Evolutionary conservation across 1,140 invertebrate species (phyloP).

Genomic region (Formica exsecta): DNA sequence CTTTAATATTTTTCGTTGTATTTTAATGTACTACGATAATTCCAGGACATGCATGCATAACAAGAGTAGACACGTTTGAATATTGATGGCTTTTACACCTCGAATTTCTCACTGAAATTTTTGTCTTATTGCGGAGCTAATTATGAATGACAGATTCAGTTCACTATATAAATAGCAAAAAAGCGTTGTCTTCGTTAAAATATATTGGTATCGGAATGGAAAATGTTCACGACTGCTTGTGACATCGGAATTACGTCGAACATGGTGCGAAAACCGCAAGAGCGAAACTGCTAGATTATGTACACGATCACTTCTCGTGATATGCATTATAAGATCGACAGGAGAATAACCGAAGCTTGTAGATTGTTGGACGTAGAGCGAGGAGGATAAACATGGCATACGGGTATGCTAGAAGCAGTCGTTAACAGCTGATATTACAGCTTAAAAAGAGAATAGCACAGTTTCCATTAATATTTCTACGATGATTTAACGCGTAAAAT

Average conservation of each 20-base stretch:
- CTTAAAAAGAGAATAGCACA: not conserved
- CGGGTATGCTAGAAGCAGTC: not conserved
- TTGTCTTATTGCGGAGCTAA: not conserved
- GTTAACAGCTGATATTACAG: not conserved
- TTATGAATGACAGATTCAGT: not conserved
- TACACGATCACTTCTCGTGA: slow-evolving; percentile 22
- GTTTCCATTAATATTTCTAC: not conserved
- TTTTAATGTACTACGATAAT: not conserved
- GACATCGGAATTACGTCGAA: slow-evolving; percentile 41
- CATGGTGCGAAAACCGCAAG: slow-evolving; percentile 22
- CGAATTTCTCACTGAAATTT: not conserved
- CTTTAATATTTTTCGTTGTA: not conserved
- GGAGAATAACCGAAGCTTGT: slow-evolving; percentile 39
- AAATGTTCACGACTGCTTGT: slow-evolving; percentile 2
- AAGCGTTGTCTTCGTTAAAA: not conserved
- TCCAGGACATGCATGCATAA: not conserved
- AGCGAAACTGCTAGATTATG: slow-evolving; percentile 45
- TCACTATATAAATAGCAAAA: not conserved
- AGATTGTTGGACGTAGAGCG: slow-evolving; percentile 17
- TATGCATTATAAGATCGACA: slow-evolving; percentile 22
- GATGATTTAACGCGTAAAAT: slow-evolving; percentile 1
- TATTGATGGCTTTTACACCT: not conserved
- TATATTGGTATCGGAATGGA: not conserved
- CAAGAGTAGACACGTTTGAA: not conserved
- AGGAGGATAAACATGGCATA: not conserved